Conservation (phyloP, 2,113 vertebrate species). For the Hippocampus zosterae region DNA sequence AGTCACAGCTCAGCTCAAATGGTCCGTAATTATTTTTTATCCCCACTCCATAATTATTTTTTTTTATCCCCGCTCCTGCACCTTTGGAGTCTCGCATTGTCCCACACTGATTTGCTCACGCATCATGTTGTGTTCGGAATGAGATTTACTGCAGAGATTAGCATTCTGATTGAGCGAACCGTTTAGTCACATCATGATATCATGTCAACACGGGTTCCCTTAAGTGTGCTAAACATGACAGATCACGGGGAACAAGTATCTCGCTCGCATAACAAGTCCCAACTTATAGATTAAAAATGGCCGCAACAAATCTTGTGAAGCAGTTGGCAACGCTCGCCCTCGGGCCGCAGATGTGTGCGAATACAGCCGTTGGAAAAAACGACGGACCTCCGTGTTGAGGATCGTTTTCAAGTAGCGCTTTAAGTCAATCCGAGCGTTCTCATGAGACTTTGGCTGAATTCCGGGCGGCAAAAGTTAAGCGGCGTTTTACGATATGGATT, state of each 20-base stretch:
- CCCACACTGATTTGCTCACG: not conserved
- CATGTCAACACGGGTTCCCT: conserved; percentile 11
- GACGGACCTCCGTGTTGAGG: not conserved
- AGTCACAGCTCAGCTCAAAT: not conserved
- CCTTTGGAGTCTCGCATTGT: not conserved
- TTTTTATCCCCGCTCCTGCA: not conserved
- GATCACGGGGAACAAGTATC: not conserved
- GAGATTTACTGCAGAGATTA: conserved; percentile 41
- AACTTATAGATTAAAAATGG: not conserved
- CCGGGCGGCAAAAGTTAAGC: not conserved
- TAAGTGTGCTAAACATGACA: conserved; percentile 7
- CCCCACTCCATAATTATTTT: not conserved
- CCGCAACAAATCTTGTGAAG: not conserved
- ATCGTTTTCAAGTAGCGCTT: not conserved
- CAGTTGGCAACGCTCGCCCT: not conserved
- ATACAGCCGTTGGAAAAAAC: not conserved
- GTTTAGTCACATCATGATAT: conserved; percentile 45
- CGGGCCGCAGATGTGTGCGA: not conserved
- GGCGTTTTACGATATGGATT: not conserved
- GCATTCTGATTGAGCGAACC: conserved; percentile 23
- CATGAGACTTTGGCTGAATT: not conserved
- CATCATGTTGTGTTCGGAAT: conserved; percentile 21
- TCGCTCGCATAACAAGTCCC: not conserved
- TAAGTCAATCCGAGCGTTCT: not conserved
- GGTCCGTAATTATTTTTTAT: not conserved